Base-by-base conservation (phyloP, 1,140 invertebrate species). In the Cepaea nemoralis region DNA sequence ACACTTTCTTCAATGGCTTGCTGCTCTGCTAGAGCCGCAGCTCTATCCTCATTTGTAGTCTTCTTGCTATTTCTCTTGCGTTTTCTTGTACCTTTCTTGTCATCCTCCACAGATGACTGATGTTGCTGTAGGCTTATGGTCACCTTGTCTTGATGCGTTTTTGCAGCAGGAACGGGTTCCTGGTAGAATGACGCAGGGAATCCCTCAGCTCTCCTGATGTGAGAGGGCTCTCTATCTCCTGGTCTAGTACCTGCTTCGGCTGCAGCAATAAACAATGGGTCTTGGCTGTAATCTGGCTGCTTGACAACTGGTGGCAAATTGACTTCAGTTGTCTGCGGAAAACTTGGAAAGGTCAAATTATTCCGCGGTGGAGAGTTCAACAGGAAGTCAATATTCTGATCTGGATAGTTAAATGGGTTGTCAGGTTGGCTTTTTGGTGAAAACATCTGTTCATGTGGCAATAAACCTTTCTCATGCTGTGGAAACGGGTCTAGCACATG, bases 111-210 rank as follows among this genome's bases (percentile, higher is more conserved):
- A 27, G 40, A 14, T 42, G 22, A 27, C 35, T 48, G 70, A 12
- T 35, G 63, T n/a, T 82, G 73, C 74, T 42, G 48, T 22, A 78
- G 45, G 31, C 67, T 39, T 48, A 45, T 67, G n/a, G 24, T 3
- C 55, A 37, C n/a, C 55, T 37, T 31, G 24, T 35, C 35, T 71
- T 71, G 69, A 19, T 39, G 31, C n/a, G 31, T 24, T 22, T 80
- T 71, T 42, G 48, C 2, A 5, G 3, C 33, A 45, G 78, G 67
- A 33, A 45, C 24, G 16, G 78, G 78, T 63, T 80, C 78, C 48
- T 80, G 67, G 59, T 80, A 80, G 42, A 80, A 80, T 55, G 78
- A 80, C 24, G 78, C 5, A 1, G 78, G 78, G 67, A 80, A 73
- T 1, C 78, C 78, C 19, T 78, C 77, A 16, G 31, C 16, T 78